Evolutionary conservation across 2,113 vertebrate species (phyloP), one percentile per base, ranked within the genome.

Genomic region (Elanoides forficatus): DNA sequence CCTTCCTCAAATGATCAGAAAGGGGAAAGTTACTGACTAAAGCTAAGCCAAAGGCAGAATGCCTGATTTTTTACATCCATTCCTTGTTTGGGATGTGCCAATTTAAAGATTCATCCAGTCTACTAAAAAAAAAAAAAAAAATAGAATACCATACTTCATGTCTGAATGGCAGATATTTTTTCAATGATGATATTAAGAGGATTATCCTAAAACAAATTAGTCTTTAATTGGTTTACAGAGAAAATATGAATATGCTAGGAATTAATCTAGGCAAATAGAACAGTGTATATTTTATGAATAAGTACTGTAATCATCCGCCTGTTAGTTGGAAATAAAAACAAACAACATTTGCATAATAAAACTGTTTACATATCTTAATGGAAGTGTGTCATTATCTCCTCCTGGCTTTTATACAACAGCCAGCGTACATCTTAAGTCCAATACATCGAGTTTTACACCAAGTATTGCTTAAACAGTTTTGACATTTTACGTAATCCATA

Each of bases 251-350:
- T 74, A 88, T 15, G 32, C 23, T 86, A 86, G 36, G 23, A 96
- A 93, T 43, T 81, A 32, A 73, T 27, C 52, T 65, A 85, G 22
- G 75, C 59, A 84, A 90, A 58, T 0, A 81, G 34, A 93, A 68
- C 53, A 71, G 71, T 59, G 40, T 56, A 11, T 83, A 43, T 76
- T 96, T 90, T 87, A 91, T 73, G 53, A 53, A 13, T 91, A 92
- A 85, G 30, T 53, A 82, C 25, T 58, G 4, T 71, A 89, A 94
- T 91, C 30, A 81, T 34, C 14, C 4, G 50, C 88, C 93, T 90
- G 66, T 75, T 94, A 93, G 52, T 92, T 86, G 22, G 52, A 97
- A 91, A 76, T 70, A 81, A 90, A 81, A 93, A 36, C 80, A 88
- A 94, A 84, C 15, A 92, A 62, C 0, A 81, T 90, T 81, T 93